Conservation (phyloP, 2,888 invertebrate genomes). For the Portevinia maculata region DNA sequence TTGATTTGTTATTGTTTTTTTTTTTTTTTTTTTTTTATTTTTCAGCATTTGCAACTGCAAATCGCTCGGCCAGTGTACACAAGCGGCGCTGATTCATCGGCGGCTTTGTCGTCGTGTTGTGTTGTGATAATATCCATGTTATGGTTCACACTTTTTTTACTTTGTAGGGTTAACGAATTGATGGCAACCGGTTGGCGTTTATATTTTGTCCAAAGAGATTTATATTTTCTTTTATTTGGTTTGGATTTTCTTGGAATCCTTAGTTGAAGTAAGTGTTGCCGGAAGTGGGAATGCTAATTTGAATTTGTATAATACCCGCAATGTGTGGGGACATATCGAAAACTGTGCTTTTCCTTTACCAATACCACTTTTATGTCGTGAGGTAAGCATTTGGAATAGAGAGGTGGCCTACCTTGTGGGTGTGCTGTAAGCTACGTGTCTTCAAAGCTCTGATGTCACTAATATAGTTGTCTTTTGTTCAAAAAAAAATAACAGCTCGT, state of each 20-base stretch:
- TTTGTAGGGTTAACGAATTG: conserved; percentile 65
- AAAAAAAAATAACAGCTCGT: not conserved
- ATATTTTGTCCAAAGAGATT: conserved; percentile 4
- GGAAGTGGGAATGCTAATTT: conserved; percentile 7
- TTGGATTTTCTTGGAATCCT: not conserved
- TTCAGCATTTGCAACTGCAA: conserved; percentile 32
- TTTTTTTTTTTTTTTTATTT: conserved; percentile 5
- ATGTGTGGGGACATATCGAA: conserved; percentile 36
- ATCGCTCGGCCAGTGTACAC: conserved; percentile 58
- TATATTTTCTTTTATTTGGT: not conserved
- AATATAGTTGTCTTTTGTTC: not conserved
- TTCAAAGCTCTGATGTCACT: conserved; percentile 20
- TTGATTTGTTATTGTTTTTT: conserved; percentile 55
- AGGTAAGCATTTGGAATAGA: not conserved
- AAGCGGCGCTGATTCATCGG: conserved; percentile 63
- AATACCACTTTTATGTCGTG: not conserved
- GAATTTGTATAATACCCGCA: conserved; percentile 32
- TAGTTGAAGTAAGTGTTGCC: not conserved
- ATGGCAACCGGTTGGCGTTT: conserved; percentile 71
- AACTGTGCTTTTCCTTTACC: conserved; percentile 22
- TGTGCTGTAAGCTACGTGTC: conserved; percentile 20
- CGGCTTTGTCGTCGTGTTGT: conserved; percentile 57
- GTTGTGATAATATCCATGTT: conserved; percentile 27
- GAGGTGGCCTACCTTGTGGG: conserved; percentile 15
- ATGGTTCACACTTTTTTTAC: conserved; percentile 68